A percentile compares a stretch with the other conserved stretches of the same genome.
Conservation (phyloP, 2,888 invertebrate species). For the Mactromeris polynyma region DNA sequence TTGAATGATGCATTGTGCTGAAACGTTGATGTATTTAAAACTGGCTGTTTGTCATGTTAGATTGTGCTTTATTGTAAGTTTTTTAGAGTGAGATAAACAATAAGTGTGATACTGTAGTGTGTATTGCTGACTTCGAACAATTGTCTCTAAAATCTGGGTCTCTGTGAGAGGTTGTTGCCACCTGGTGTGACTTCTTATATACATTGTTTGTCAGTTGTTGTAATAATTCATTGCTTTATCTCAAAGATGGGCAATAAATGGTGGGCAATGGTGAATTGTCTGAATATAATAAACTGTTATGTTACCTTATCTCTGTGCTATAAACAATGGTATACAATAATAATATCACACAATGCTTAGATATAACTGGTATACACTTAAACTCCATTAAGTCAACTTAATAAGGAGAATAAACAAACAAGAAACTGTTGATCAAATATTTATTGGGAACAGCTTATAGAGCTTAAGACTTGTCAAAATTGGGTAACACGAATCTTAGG, state of each 20-base stretch:
- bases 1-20: no score
- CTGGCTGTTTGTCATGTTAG: no score
- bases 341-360: conserved; percentile 9
- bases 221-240: not conserved
- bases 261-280: not conserved
- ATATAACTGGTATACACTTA: conserved; percentile 29
- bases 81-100: no score
- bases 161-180: no score
- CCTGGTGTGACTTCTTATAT: no score
- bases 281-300: not conserved
- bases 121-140: not conserved
- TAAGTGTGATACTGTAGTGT: not conserved
- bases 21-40: no score
- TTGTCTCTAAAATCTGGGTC: no score
- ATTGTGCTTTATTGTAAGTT: no score
- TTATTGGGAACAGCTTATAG: conserved; percentile 35
- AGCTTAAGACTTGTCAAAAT: conserved; percentile 39
- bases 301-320: not conserved
- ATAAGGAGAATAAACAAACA: conserved; percentile 42
- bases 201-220: not conserved
- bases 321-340: conserved; percentile 15
- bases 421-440: conserved; percentile 57
- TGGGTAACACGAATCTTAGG: conserved; percentile 30
- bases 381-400: conserved; percentile 37
- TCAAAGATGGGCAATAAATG: not conserved